Evolutionary conservation across 2,888 invertebrate species (phyloP).

Genomic region (Odontocerum albicorne): DNA sequence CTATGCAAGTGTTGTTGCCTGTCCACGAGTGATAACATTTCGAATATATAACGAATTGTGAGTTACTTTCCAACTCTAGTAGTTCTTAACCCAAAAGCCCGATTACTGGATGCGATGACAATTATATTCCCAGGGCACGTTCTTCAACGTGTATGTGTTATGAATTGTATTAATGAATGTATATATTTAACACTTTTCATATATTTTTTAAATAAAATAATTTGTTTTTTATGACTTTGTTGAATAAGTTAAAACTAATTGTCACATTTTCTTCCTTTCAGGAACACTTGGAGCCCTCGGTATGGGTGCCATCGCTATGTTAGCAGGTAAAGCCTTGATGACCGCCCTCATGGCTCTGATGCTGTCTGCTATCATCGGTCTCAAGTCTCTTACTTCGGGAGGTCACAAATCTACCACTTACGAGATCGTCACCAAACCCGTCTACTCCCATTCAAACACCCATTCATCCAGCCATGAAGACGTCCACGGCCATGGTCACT

Average conservation of each 20-base stretch:
- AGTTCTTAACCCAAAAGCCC: too few relatives aligned
- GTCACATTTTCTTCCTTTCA: slow-evolving; percentile 38
- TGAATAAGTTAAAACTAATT: background rate
- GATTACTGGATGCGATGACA: too few relatives aligned
- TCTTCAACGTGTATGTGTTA: too few relatives aligned
- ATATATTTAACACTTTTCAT: background rate
- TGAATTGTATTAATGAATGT: too few relatives aligned
- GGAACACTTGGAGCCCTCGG: slow-evolving; percentile 76
- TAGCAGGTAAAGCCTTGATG: slow-evolving; percentile 84
- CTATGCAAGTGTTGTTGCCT: too few relatives aligned
- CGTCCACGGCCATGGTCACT: slow-evolving; percentile 57
- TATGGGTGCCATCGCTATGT: slow-evolving; percentile 71
- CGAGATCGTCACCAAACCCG: slow-evolving; percentile 81
- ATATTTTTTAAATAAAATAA: background rate
- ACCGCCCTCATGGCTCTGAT: slow-evolving; percentile 79
- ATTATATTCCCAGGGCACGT: too few relatives aligned
- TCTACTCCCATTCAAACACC: slow-evolving; percentile 67
- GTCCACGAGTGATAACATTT: too few relatives aligned
- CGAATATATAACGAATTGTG: too few relatives aligned
- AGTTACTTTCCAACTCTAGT: too few relatives aligned
- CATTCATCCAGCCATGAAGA: slow-evolving; percentile 64
- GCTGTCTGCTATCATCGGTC: slow-evolving; percentile 73
- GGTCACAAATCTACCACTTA: slow-evolving; percentile 78
- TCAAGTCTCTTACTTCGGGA: slow-evolving; percentile 68
- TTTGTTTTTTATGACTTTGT: background rate